Evolutionary conservation across 2,113 vertebrate genomes (phyloP).

Genomic region (Apodemus speciosus): DNA sequence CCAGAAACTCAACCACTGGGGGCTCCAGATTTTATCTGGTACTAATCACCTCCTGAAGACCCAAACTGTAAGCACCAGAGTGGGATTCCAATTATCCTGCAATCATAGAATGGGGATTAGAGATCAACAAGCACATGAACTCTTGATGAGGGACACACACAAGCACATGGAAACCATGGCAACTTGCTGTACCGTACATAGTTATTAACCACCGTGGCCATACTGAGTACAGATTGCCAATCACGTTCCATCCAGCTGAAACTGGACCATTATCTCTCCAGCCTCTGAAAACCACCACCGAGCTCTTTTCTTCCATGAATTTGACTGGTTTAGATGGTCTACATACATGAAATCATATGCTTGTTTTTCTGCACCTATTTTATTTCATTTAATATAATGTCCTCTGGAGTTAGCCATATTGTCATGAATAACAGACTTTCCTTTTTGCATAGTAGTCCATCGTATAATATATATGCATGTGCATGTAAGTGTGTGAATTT

Average conservation of each 20-base stretch:
- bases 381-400: background rate
- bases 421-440: background rate
- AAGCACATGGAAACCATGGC: background rate
- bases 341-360: background rate
- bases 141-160: background rate
- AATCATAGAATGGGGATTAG: background rate
- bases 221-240: too few species aligned
- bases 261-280: background rate
- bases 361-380: background rate
- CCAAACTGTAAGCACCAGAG: background rate
- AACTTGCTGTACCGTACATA: background rate
- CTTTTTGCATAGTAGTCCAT: background rate
- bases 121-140: background rate
- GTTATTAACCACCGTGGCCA: background rate
- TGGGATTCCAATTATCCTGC: background rate
- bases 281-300: background rate
- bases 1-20: background rate
- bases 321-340: background rate
- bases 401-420: background rate
- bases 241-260: background rate
- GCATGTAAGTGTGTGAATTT: background rate
- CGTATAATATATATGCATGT: background rate
- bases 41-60: background rate
- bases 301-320: background rate
- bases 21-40: background rate